These are phyloP conservation scores for Papilio machaon DNA, from an alignment of 1,140 invertebrate species.

Conservation along the genomic window DNA sequence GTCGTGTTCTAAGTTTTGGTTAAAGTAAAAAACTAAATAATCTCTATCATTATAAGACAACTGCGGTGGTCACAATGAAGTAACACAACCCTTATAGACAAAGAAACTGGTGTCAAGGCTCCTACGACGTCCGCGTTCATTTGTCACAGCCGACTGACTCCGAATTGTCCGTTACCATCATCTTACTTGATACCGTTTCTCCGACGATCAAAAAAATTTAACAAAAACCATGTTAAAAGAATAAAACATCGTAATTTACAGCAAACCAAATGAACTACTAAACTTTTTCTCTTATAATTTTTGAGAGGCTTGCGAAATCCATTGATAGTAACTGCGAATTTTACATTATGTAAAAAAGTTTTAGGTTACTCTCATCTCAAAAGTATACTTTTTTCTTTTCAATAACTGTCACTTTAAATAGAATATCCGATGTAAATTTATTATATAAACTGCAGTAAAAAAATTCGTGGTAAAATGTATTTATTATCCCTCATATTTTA, in stretches of 20 bases:
- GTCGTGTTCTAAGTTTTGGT: background rate
- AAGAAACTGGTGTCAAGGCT: constrained; percentile 24
- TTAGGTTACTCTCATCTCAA: too few relatives aligned
- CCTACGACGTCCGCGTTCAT: constrained; percentile 4
- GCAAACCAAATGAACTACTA: constrained; percentile 2
- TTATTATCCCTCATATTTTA: background rate
- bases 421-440: background rate
- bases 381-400: too few relatives aligned
- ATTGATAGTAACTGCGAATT: background rate
- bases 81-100: constrained; percentile 20
- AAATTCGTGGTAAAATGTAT: background rate
- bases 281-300: background rate
- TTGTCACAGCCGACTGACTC: constrained; percentile 28
- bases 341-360: too few relatives aligned
- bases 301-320: background rate
- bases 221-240: constrained; percentile 27
- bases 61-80: background rate
- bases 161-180: constrained; percentile 26
- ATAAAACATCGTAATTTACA: background rate
- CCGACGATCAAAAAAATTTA: background rate
- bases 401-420: background rate
- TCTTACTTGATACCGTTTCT: constrained; percentile 16
- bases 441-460: background rate
- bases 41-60: background rate
- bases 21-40: background rate